phyloP scores from a whole-genome alignment of 2,888 invertebrate species.

The Drosophila nr. medialis region DNA sequence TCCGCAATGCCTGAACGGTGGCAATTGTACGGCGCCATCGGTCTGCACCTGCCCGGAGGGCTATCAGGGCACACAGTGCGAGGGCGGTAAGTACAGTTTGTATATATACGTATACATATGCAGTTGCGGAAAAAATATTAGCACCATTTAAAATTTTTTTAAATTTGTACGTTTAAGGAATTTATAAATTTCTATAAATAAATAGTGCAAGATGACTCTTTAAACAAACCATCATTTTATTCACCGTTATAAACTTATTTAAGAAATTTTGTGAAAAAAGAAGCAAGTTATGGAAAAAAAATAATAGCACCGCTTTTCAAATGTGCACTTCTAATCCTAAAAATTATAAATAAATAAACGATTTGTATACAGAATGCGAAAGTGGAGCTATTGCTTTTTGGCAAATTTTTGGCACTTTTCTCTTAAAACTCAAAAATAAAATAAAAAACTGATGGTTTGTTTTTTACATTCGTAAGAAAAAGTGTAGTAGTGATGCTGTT shows the following conservation, averaged over 20 bases:
- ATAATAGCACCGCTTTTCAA: not conserved
- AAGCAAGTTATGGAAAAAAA: not conserved
- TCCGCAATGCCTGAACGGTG: constrained; percentile 96
- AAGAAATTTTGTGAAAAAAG: not conserved
- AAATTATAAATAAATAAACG: not conserved
- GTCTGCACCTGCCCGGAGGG: constrained; percentile 95
- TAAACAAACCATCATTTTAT: not conserved
- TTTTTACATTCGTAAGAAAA: not conserved
- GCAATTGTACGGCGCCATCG: constrained; percentile 95
- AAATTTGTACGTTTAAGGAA: not conserved
- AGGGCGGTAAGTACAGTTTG: constrained; percentile 89
- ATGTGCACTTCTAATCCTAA: not conserved
- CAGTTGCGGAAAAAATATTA: not conserved
- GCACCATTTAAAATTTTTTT: not conserved
- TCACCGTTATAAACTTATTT: not conserved
- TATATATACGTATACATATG: not conserved
- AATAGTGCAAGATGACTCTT: not conserved
- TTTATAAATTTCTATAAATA: not conserved
- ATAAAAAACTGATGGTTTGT: not conserved
- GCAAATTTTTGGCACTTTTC: too few relatives aligned
- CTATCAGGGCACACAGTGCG: constrained; percentile 95
- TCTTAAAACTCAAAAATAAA: too few relatives aligned
- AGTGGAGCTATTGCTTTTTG: not conserved
- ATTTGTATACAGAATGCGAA: too few relatives aligned
- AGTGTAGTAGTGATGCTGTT: not conserved